Percentiles rank a stretch among this genome's conserved stretches.
These are phyloP conservation scores for Aphidius gifuensis DNA, from an alignment of 1,140 invertebrate species.

Conservation along the genomic window DNA sequence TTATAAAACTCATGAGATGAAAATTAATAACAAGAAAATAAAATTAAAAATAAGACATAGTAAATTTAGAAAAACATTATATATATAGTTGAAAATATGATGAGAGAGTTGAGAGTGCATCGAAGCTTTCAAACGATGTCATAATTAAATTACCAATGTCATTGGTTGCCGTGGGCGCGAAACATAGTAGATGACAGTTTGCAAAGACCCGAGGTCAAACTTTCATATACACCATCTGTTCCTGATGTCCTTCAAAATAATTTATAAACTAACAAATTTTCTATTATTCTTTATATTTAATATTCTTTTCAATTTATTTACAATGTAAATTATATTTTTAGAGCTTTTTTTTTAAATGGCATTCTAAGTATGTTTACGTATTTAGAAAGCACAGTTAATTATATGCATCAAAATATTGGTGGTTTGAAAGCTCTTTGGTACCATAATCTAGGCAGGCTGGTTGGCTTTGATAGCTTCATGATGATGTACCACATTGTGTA, in stretches of 20 bases:
- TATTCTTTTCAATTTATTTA: no score
- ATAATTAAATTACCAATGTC: constrained; percentile 34
- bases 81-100: no score
- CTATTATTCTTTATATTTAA: no score
- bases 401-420: no score
- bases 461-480: no score
- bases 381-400: no score
- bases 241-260: not conserved
- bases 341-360: not conserved
- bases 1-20: no score
- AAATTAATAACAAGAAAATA: not conserved
- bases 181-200: constrained; percentile 19
- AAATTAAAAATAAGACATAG: constrained; percentile 6
- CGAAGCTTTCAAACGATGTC: constrained; percentile 35
- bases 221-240: constrained; percentile 6
- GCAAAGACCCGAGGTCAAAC: constrained; percentile 18
- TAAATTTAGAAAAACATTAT: not conserved
- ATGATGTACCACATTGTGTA: no score
- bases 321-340: no score
- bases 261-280: no score
- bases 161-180: constrained; percentile 24
- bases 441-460: no score
- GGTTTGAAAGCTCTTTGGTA: no score
- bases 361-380: not conserved
- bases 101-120: constrained; percentile 7